These are phyloP conservation scores for Microcebus ravelobensis DNA, from an alignment of 2,113 vertebrate species.

Conservation along the genomic window DNA sequence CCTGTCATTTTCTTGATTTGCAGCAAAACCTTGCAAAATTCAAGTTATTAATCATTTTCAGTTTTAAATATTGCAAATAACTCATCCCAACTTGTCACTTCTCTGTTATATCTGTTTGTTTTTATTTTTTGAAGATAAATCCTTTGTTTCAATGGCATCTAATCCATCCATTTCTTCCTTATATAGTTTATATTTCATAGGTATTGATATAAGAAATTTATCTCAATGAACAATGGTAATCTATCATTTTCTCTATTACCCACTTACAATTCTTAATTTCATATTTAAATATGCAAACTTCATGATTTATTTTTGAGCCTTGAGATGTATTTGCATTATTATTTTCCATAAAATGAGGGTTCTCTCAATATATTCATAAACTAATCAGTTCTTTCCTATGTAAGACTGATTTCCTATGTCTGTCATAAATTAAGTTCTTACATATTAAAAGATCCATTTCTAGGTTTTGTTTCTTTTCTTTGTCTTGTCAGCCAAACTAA, in stretches of 20 bases:
- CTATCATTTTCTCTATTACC: not conserved
- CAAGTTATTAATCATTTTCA: not conserved
- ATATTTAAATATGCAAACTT: not conserved
- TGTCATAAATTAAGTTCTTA: not conserved
- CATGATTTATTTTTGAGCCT: not conserved
- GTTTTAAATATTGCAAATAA: constrained; percentile 45
- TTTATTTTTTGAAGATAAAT: constrained; percentile 3
- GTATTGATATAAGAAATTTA: not conserved
- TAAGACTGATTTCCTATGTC: not conserved
- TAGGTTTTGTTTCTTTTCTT: not conserved
- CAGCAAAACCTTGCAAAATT: not conserved
- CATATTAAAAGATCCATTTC: not conserved
- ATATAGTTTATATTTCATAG: not conserved
- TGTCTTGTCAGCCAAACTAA: not conserved
- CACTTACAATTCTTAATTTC: not conserved
- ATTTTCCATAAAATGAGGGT: not conserved
- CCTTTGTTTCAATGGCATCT: not conserved
- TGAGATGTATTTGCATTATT: not conserved
- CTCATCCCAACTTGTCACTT: not conserved
- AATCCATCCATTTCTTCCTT: not conserved
- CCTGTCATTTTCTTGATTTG: constrained; percentile 28
- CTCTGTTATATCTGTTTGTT: not conserved
- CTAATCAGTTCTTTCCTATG: not conserved
- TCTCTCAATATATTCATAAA: not conserved
- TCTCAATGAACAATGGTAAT: not conserved